Base-by-base conservation (phyloP, 2,888 invertebrate genomes). In the Catocala nupta region DNA sequence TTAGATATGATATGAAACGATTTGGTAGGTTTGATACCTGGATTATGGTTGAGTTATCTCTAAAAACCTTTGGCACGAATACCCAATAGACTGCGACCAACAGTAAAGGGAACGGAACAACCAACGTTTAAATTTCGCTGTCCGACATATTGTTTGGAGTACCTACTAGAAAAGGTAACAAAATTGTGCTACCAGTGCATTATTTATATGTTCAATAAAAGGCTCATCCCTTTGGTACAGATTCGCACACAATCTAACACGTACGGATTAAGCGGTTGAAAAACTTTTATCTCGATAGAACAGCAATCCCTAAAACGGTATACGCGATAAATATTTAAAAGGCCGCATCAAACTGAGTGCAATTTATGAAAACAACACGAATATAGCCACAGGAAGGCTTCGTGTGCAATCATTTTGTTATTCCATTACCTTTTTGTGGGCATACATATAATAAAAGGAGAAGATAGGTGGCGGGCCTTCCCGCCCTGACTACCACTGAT, bases 291-390 rank as follows among this genome's bases (percentile, higher is more conserved):
- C 62, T 61, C 54, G 55, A 73, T 69, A 69, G 55, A 36, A 56
- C 50, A 62, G 61, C 59, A 63, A 73, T 70, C 43, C 55, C 55
- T 52, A 57, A 55, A 66, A 62, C 44, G 55, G 57, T 34, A 59
- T 70, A 61, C 61, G 67, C 72, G 60, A 66, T 80, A 68, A 81
- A 81, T 81, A 81, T 82, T 78, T 70, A 80, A 80, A 75, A 66
- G 69, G 67, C 65, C 68, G 69, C 76, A 80, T 83, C 74, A 81
- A 80, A 75, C 70, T 68, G 75, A 86, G 85, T 85, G 84, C 84
- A 84, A 80, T 85, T 79, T 82, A 83, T 81, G 78, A 80, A 84
- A 82, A 80, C 75, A 75, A 69, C 70, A 69, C 59, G 70, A 57
- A 68, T 52, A 59, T 65, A 54, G 54, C 50, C 43, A 55, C 43